Base-by-base conservation (phyloP, 2,888 invertebrate genomes). In the Melitaea athalia region DNA sequence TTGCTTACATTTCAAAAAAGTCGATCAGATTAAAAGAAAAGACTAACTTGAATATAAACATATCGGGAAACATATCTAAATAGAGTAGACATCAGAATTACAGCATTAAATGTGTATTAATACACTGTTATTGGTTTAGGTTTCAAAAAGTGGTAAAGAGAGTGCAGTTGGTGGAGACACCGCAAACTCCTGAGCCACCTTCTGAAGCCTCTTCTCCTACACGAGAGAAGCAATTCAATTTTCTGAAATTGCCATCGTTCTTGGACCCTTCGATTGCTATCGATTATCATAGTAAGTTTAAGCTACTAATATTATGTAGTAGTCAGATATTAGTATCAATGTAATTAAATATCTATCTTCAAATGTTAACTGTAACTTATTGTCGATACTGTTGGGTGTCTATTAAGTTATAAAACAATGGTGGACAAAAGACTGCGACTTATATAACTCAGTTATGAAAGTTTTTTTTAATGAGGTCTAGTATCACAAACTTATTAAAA, bases 281-380 rank as follows among this genome's bases (percentile, higher is more conserved):
- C 64, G 95, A 95, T 84, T 95, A 95, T 4, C 95, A 95, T 81
- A 95, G 95, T 88, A 75, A 81, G 79, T 57, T 38, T 15, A 57
- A 12, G 15, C 3, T 33, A 38, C 45, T 45, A 55, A 60, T 24
- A 47, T n/a, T 33, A n/a, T 50, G n/a, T 49, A n/a, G 14, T n/a
- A 12, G 47, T 14, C 6, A n/a, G n/a, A 49, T 49, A 49, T 49
- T n/a, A 49, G 6, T 17, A 17, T 50, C 3, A 1, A 45, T 45
- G 0, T 31, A 57, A 49, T 49, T n/a, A 49, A 49, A n/a, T 49
- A n/a, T n/a, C n/a, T n/a, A 47, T 47, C 11, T 43, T 43, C n/a
- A 49, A 33, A 14, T 0, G 14, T 33, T 24, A 14, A 33, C 11
- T 24, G 24, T 55, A 14, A 33, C 12, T 55, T 31, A 55, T 33